Evolutionary conservation across 2,888 invertebrate species (phyloP), one percentile per base, ranked within the genome.

Genomic region (Drosophila antonietae): DNA sequence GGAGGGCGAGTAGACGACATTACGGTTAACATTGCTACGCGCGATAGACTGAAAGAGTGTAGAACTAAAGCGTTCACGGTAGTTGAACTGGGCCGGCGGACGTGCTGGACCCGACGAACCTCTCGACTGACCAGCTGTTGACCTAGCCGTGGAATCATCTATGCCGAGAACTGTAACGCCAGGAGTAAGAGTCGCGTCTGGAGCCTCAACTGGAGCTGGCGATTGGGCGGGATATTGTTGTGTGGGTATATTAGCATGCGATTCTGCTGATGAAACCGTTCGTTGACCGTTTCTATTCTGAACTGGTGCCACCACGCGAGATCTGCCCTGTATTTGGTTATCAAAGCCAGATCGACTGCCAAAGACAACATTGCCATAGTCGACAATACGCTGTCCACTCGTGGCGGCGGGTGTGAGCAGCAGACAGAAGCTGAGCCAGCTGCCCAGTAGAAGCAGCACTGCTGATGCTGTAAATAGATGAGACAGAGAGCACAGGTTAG

Each of bases 1-100:
- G 37, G 86, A 65, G 3, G 92, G 92, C 0, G 92, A 92, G 20
- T 87, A 83, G 31, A 91, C 80, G 0, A 92, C 57, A 69, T 92
- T 92, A 28, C 55, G 56, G 2, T 68, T 28, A 0, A 57, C 53
- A n/a, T 69, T 68, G 4, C 15, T 20, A 3, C 57, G 55, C 2
- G 78, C 55, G 39, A 91, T 78, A 5, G 66, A 47, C 47, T 82
- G 78, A 47, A 83, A 88, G 4, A 91, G 81, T 12, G 70, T 72
- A 9, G 80, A 78, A 58, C 80, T 83, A 52, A 91, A 91, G 49
- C 53, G 67, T 9, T 87, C 89, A 53, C 80, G 73, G 51, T 67
- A 75, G 55, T 71, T 84, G 9, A 15, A 23, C 7, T 51, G 47
- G 0, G 83, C 57, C 2, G 75, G 71, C 0, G 89, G 73, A 8